Evolutionary conservation across 2,797 vertebrate species (phyloP).

Genomic region (Chrosomus eos): DNA sequence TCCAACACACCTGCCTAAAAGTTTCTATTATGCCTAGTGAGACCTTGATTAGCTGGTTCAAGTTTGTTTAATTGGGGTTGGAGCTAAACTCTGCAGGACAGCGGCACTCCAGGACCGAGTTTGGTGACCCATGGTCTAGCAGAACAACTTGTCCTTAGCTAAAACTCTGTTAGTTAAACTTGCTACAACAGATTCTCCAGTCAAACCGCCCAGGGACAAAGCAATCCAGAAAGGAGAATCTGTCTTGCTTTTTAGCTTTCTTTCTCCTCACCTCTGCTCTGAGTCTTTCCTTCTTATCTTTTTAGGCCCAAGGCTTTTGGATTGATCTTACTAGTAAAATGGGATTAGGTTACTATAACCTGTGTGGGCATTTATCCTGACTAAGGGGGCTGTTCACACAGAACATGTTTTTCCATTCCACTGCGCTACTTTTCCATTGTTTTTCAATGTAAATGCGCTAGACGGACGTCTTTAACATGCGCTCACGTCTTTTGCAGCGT

Average conservation of each 20-base stretch:
- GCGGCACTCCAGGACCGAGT: too few species aligned
- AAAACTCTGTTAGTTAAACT: conserved; percentile 28
- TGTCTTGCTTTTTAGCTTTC: background rate
- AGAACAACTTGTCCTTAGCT: background rate
- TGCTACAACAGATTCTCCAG: conserved; percentile 50
- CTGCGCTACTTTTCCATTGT: background rate
- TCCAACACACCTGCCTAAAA: too few species aligned
- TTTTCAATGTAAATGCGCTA: background rate
- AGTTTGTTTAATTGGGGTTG: too few species aligned
- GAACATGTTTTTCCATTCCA: background rate
- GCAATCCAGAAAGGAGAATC: conserved; percentile 1
- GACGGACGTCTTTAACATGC: background rate
- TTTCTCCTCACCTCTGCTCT: background rate
- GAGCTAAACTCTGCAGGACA: too few species aligned
- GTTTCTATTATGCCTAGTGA: too few species aligned
- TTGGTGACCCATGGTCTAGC: too few species aligned
- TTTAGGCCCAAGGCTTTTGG: conserved; percentile 10
- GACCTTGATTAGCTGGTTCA: too few species aligned
- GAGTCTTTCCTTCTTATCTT: background rate
- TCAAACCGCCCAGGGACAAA: conserved; percentile 4
- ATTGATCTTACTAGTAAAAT: background rate
- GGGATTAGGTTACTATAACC: conserved; percentile 8
- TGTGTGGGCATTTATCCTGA: background rate
- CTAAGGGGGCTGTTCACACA: background rate
- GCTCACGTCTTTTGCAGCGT: too few species aligned